Evolutionary conservation across 35 echinoderm and acorn worm genomes (phyloP).

Genomic region (Lytechinus variegatus): DNA sequence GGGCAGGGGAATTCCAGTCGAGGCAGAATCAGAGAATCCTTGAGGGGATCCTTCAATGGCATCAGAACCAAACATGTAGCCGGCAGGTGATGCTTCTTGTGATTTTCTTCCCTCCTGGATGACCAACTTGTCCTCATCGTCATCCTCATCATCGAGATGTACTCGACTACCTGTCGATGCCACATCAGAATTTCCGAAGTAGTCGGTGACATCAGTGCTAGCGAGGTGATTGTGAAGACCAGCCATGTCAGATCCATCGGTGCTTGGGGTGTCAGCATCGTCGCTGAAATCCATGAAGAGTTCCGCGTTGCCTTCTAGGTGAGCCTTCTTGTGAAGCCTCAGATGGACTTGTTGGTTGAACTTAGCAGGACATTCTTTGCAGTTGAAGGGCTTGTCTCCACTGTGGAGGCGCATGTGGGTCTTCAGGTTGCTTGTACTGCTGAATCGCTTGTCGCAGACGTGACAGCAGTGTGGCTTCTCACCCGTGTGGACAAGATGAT

Average conservation of each 20-base stretch:
- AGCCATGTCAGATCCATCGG: background rate
- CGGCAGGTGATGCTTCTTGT: background rate
- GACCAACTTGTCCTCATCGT: background rate
- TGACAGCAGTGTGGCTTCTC: constrained; percentile 84
- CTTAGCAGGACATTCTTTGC: constrained; percentile 71
- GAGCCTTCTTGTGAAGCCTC: constrained; percentile 70
- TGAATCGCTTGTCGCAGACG: constrained; percentile 86
- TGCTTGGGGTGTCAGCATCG: constrained; percentile 33
- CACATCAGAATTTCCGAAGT: constrained; percentile 51
- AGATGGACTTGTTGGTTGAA: constrained; percentile 93
- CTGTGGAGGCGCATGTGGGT: constrained; percentile 93
- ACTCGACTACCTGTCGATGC: background rate
- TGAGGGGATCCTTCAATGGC: background rate
- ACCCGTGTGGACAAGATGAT: constrained; percentile 89
- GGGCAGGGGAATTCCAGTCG: background rate
- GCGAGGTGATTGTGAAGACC: constrained; percentile 47
- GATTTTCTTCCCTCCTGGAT: background rate
- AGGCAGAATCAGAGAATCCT: background rate
- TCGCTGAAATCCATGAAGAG: constrained; percentile 19
- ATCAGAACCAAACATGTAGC: background rate
- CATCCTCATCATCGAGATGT: background rate
- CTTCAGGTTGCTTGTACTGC: constrained; percentile 97
- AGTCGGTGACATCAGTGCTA: constrained; percentile 63
- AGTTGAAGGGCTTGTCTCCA: constrained; percentile 84
- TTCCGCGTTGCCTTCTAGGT: constrained; percentile 54